A percentile compares a stretch with the other conserved stretches of the same genome.
phyloP scores from a whole-genome alignment of 2,888 invertebrate genomes.

The Bellardia bayeri region DNA sequence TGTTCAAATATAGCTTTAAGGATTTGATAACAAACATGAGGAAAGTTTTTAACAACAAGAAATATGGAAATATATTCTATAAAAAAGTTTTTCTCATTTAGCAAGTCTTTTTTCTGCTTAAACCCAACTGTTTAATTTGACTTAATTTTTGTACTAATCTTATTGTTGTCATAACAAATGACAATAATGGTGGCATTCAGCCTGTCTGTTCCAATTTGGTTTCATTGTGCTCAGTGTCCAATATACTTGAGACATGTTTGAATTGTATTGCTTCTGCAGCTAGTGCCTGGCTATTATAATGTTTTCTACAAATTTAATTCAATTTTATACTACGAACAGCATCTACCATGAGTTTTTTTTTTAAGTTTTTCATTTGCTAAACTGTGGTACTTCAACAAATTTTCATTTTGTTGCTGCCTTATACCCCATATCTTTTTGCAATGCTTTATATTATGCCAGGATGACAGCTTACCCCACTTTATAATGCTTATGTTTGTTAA shows the following conservation, averaged over 20 bases:
- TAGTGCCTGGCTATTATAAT: conserved; percentile 24
- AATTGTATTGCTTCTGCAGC: neutral
- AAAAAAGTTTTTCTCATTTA: conserved; percentile 45
- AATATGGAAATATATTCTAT: neutral
- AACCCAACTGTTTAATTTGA: conserved; percentile 73
- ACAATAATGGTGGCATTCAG: conserved; percentile 46
- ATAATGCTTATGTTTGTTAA: neutral
- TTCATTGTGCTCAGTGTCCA: conserved; percentile 18
- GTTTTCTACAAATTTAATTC: conserved; percentile 69
- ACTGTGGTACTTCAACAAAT: conserved; percentile 2
- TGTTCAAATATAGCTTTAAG: conserved; percentile 13
- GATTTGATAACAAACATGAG: conserved; percentile 14
- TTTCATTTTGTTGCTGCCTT: neutral
- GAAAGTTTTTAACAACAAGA: neutral
- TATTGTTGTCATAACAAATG: conserved; percentile 74
- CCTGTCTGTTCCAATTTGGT: neutral
- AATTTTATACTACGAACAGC: conserved; percentile 55
- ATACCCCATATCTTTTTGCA: too few relatives aligned
- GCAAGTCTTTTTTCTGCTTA: conserved; percentile 8
- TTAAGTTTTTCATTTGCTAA: conserved; percentile 1
- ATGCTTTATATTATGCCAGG: too few relatives aligned
- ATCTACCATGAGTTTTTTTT: neutral
- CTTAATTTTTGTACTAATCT: conserved; percentile 72
- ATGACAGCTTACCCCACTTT: neutral
- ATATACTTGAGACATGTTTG: conserved; percentile 14